A percentile compares a stretch with the other conserved stretches of the same genome.
phyloP scores from a whole-genome alignment of 2,888 invertebrate species.

The Heteromyza rotundicornis region DNA sequence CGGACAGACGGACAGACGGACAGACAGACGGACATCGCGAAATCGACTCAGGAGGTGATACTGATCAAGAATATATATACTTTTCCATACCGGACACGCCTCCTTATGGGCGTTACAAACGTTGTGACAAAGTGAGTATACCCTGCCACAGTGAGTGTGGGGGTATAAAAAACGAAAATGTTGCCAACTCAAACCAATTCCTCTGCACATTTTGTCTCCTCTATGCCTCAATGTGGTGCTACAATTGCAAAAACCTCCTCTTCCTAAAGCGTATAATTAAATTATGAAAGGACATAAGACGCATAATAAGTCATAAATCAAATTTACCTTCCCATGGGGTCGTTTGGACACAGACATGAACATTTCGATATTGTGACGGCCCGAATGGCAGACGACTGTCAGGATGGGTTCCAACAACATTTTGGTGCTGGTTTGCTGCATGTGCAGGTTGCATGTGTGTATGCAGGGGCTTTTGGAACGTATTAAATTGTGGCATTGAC shows the following conservation, averaged over 20 bases:
- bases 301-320: constrained; percentile 61
- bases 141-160: too few species aligned
- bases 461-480: background rate
- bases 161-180: background rate
- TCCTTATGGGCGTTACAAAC: too few species aligned
- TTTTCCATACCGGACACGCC: too few species aligned
- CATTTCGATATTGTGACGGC: constrained; percentile 12
- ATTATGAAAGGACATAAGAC: constrained; percentile 60
- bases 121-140: too few species aligned
- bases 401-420: background rate
- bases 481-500: background rate
- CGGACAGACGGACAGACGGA: too few species aligned
- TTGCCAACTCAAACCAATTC: background rate
- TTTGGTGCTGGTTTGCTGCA: background rate
- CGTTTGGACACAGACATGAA: constrained; percentile 22
- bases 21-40: too few species aligned
- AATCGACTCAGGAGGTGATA: too few species aligned
- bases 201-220: background rate
- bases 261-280: constrained; percentile 50
- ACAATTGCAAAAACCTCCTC: background rate
- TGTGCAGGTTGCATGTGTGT: background rate
- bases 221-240: too few species aligned
- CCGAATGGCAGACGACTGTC: background rate
- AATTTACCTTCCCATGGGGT: constrained; percentile 53
- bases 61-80: too few species aligned